phyloP scores from a whole-genome alignment of 2,113 vertebrate species.

The Poeciliopsis occidentalis region DNA sequence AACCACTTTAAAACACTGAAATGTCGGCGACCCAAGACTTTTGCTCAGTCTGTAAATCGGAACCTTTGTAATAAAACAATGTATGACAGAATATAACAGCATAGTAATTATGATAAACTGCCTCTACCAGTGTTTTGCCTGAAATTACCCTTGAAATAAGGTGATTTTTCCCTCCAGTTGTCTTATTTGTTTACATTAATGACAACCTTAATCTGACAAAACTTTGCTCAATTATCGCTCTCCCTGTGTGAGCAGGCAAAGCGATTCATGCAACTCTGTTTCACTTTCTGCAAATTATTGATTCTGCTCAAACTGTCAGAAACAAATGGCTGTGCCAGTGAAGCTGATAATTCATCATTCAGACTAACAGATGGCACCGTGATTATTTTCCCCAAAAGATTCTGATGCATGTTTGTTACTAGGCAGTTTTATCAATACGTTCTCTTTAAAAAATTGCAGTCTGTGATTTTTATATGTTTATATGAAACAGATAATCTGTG shows the following conservation, averaged over 20 bases:
- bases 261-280: slow-evolving; percentile 46
- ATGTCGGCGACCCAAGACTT: not conserved
- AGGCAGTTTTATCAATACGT: too few relatives aligned
- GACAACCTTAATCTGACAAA: slow-evolving; percentile 19
- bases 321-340: slow-evolving; percentile 51
- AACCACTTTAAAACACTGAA: not conserved
- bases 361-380: slow-evolving; percentile 57
- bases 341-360: slow-evolving; percentile 52
- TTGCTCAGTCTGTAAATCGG: not conserved
- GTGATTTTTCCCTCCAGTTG: not conserved
- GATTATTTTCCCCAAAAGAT: slow-evolving; percentile 51
- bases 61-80: not conserved
- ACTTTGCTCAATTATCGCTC: slow-evolving; percentile 5
- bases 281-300: slow-evolving; percentile 51
- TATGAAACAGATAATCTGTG: too few relatives aligned
- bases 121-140: not conserved
- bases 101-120: slow-evolving; percentile 5
- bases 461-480: too few relatives aligned
- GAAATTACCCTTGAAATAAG: not conserved
- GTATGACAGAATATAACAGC: not conserved
- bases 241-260: slow-evolving; percentile 22
- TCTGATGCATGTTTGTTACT: slow-evolving; percentile 4
- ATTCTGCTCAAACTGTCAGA: slow-evolving; percentile 58
- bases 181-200: slow-evolving; percentile 32
- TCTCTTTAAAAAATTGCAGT: too few relatives aligned